These are phyloP conservation scores for Tridacna gigas DNA, from an alignment of 2,888 invertebrate species.

Conservation along the genomic window DNA sequence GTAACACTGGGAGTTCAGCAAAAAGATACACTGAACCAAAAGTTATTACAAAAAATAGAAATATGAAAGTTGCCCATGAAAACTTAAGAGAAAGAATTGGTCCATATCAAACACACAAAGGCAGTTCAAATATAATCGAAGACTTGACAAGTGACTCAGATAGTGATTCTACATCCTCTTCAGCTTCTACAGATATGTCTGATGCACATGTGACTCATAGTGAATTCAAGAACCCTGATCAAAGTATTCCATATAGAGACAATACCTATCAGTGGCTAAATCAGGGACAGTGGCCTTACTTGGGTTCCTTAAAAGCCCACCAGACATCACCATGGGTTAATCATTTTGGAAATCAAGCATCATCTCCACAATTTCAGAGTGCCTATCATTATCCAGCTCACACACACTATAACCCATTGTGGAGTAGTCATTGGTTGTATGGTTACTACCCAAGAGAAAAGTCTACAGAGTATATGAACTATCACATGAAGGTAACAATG, in stretches of 20 bases:
- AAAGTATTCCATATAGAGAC: too few relatives aligned
- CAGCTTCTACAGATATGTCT: neutral
- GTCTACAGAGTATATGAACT: neutral
- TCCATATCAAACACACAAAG: neutral
- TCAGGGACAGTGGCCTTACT: too few relatives aligned
- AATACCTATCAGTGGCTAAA: too few relatives aligned
- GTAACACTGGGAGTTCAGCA: too few relatives aligned
- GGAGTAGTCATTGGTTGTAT: neutral
- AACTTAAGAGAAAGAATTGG: neutral
- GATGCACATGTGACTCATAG: neutral
- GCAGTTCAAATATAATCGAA: neutral
- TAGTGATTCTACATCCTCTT: constrained; percentile 1
- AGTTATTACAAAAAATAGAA: neutral
- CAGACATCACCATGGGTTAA: too few relatives aligned
- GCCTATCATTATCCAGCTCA: neutral
- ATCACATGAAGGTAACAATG: constrained; percentile 17
- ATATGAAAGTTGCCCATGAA: neutral
- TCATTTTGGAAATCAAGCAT: neutral
- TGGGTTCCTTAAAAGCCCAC: too few relatives aligned
- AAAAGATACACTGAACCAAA: too few relatives aligned
- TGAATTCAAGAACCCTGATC: too few relatives aligned
- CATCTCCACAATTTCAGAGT: neutral
- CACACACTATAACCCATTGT: neutral
- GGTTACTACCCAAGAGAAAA: neutral
- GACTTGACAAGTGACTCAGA: constrained; percentile 21